Base-by-base conservation (phyloP, 2,888 invertebrate species). In the Prostheceraeus crozeri region DNA sequence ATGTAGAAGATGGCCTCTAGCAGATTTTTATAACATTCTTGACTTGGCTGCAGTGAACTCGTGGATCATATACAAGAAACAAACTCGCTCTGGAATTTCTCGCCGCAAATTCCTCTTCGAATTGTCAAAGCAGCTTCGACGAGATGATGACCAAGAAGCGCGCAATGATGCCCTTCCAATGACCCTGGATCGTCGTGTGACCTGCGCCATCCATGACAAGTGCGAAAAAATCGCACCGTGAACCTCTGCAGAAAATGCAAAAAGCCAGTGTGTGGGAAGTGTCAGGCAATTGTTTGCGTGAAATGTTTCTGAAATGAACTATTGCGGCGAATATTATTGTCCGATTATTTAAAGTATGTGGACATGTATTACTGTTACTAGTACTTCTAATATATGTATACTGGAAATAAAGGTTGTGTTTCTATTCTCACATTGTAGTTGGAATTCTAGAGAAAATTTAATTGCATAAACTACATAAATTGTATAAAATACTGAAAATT, bases 21-120 rank as follows among this genome's bases (percentile, higher is more conserved):
- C 52, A 51, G 52, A 14, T 51, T 51, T 51, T 28, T 51, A 14
- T 27, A 51, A 51, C 40, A 4, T 40, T 16, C 40, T 40, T 40
- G 40, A 40, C 40, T 40, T 40, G 40, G 40, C 40, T 40, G 40
- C 40, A 40, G 40, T 40, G 40, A 40, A 40, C 40, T 40, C 40
- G 14, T 40, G 40, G 40, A 40, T 40, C 40, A 40, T 40, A 16
- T 40, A 16, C 40, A 16, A 23, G 23, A 40, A 40, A 40, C 40
- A 40, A 40, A 40, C 40, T 40, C 16, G 40, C 40, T 40, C 40
- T 23, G 23, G 40, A 40, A 40, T 40, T 40, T 40, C 40, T 40
- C 40, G 40, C 19, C 40, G 40, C 40, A 40, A 40, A 23, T 40
- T 40, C 40, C 40, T 40, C 40, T 40, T 40, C 40, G 40, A 40